These are phyloP conservation scores for Danio aesculapii DNA, from an alignment of 2,797 vertebrate species.

Conservation along the genomic window DNA sequence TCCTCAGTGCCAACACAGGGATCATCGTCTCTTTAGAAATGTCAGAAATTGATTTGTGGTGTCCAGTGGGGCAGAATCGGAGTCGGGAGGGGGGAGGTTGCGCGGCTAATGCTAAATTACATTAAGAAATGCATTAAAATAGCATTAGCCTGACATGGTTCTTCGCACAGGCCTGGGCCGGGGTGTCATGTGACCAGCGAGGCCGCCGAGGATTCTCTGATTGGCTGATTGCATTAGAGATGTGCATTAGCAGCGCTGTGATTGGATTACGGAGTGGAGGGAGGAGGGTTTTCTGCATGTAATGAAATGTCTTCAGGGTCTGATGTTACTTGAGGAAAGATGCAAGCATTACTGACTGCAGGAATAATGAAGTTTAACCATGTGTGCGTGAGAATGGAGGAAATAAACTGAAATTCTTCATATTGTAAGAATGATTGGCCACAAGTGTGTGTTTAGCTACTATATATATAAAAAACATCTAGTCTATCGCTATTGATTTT, in stretches of 20 bases:
- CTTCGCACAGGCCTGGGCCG: slow-evolving; percentile 65
- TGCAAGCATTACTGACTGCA: slow-evolving; percentile 46
- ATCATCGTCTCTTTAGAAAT: slow-evolving; percentile 87
- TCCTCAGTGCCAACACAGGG: slow-evolving; percentile 78
- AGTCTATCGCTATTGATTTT: slow-evolving; percentile 45
- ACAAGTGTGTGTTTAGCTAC: slow-evolving; percentile 49
- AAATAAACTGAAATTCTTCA: slow-evolving; percentile 24
- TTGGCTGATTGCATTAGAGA: slow-evolving; percentile 81
- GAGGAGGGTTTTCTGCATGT: slow-evolving; percentile 44
- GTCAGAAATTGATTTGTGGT: slow-evolving; percentile 83
- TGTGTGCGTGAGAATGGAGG: slow-evolving; percentile 22
- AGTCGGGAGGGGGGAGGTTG: slow-evolving; percentile 70
- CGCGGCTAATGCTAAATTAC: slow-evolving; percentile 75
- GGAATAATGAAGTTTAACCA: slow-evolving; percentile 57
- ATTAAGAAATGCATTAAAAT: slow-evolving; percentile 77
- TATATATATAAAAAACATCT: slow-evolving; percentile 47
- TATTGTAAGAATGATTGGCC: slow-evolving; percentile 5
- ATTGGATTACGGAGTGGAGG: slow-evolving; percentile 71
- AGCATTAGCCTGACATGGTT: slow-evolving; percentile 81
- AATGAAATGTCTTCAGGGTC: slow-evolving; percentile 80
- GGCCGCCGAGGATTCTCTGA: slow-evolving; percentile 67
- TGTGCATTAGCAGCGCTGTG: slow-evolving; percentile 76
- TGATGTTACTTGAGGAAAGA: slow-evolving; percentile 73
- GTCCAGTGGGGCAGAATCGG: slow-evolving; percentile 73
- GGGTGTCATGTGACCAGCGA: slow-evolving; percentile 75